phyloP scores from a whole-genome alignment of 2,113 vertebrate genomes.

The Amblyornis subalaris region DNA sequence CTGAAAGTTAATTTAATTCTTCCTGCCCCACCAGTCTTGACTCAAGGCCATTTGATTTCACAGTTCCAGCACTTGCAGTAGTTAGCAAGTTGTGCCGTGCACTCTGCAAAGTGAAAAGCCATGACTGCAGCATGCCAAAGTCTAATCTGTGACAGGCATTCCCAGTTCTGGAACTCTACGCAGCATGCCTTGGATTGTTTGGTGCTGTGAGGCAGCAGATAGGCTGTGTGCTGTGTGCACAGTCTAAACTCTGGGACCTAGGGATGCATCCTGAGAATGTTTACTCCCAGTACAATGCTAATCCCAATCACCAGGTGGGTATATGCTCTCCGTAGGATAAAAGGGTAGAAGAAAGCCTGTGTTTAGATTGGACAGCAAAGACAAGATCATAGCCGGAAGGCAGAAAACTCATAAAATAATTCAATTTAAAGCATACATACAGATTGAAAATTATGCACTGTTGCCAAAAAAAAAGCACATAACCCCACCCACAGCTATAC shows the following conservation, averaged over 20 bases:
- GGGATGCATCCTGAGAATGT: not conserved
- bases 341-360: not conserved
- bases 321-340: not conserved
- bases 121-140: not conserved
- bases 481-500: not conserved
- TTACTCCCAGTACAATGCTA: not conserved
- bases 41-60: constrained; percentile 27
- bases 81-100: not conserved
- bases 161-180: not conserved
- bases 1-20: not conserved
- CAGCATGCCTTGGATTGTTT: not conserved
- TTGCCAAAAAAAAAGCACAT: not conserved
- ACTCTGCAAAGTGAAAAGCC: not conserved
- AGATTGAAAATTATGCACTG: constrained; percentile 24
- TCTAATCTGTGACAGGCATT: not conserved
- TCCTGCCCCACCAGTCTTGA: constrained; percentile 9
- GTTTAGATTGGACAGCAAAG: not conserved
- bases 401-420: not conserved
- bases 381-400: not conserved
- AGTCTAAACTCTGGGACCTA: not conserved
- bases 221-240: not conserved
- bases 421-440: not conserved
- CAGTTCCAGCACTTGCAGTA: not conserved
- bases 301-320: not conserved
- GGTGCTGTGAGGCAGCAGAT: not conserved